Conservation (phyloP, 1,140 invertebrate genomes). For the Bombus fervidus region DNA sequence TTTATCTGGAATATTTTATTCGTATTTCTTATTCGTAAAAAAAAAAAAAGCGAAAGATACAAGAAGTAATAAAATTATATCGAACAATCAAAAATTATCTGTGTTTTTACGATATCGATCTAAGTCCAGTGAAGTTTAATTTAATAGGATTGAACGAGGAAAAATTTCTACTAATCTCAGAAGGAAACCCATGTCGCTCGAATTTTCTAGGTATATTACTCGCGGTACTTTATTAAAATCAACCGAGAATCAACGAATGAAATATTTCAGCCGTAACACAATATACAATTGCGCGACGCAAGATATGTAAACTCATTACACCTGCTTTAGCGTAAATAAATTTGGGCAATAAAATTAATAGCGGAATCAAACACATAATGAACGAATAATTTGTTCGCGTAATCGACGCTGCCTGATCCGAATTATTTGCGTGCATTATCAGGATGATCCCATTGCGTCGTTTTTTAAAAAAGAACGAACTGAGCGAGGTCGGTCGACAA, state of each 20-base stretch:
- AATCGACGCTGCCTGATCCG: constrained; percentile 27
- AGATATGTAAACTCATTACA: constrained; percentile 30
- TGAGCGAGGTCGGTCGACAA: neutral
- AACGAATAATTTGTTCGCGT: constrained; percentile 29
- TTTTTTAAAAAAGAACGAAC: neutral
- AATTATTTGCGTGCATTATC: constrained; percentile 31
- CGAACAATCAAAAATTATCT: neutral
- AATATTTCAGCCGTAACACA: neutral
- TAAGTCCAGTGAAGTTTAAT: too few relatives aligned
- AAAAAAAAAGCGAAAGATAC: too few relatives aligned
- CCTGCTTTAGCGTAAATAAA: constrained; percentile 11
- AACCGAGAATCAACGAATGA: neutral
- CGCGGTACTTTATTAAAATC: neutral
- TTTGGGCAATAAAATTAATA: constrained; percentile 16
- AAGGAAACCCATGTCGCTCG: neutral
- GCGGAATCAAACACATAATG: neutral
- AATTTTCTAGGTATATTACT: neutral
- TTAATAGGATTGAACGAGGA: neutral
- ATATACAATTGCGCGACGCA: neutral
- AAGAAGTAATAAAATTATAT: neutral
- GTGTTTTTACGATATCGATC: too few relatives aligned
- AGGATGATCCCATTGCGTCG: too few relatives aligned
- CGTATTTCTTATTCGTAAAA: neutral
- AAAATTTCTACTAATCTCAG: neutral
- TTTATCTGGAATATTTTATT: neutral